phyloP scores from a whole-genome alignment of 1,140 invertebrate species.

The Psilanteris sp. region DNA sequence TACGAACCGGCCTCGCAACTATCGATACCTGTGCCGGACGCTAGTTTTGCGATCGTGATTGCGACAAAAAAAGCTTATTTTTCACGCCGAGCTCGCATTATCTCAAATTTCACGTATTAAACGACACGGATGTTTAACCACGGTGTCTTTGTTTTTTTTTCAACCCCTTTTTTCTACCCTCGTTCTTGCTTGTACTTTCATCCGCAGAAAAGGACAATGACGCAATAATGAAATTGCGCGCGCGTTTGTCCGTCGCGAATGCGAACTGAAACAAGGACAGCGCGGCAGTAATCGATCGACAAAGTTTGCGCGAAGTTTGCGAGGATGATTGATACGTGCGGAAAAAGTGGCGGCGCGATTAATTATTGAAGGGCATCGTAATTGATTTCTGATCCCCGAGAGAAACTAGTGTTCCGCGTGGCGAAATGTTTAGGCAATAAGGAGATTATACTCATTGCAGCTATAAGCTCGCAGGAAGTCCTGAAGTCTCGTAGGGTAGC shows the following conservation, averaged over 20 bases:
- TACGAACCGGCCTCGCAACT: conserved; percentile 71
- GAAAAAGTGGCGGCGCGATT: too few species aligned
- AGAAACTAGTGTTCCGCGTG: conserved; percentile 27
- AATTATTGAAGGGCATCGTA: too few species aligned
- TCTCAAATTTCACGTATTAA: conserved; percentile 3
- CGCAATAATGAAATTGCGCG: too few species aligned
- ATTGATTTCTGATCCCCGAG: conserved; percentile 36
- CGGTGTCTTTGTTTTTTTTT: conserved; percentile 21
- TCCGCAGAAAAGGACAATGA: too few species aligned
- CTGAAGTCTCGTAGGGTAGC: conserved; percentile 73
- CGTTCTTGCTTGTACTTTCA: too few species aligned
- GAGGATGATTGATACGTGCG: too few species aligned
- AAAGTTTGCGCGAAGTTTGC: too few species aligned
- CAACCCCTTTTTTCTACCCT: too few species aligned
- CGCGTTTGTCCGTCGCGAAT: too few species aligned
- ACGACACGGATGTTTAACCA: conserved; percentile 30
- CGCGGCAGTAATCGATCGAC: too few species aligned
- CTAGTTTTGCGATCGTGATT: conserved; percentile 73
- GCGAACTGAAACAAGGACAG: too few species aligned
- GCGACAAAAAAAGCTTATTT: conserved; percentile 74
- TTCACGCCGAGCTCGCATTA: conserved; percentile 3
- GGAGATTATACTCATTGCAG: conserved; percentile 68
- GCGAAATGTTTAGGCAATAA: conserved; percentile 75
- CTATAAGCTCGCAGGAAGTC: conserved; percentile 76
- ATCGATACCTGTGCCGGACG: conserved; percentile 75